These are phyloP conservation scores for Pollachius pollachius DNA, from an alignment of 2,113 vertebrate genomes.

Conservation along the genomic window DNA sequence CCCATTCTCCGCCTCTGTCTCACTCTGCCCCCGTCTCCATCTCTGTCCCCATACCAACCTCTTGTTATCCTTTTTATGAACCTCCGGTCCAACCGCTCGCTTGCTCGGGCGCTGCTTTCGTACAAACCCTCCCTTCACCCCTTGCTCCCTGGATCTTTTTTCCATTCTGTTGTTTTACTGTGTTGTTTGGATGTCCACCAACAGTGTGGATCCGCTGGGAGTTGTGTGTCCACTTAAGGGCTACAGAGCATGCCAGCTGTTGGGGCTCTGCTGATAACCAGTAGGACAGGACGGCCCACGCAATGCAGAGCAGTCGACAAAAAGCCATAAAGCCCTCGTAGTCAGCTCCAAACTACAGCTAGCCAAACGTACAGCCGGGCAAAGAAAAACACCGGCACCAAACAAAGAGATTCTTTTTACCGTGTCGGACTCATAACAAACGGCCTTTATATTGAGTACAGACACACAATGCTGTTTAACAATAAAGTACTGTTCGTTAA, in stretches of 20 bases:
- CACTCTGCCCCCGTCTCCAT: slow-evolving; percentile 46
- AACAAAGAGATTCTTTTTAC: no score
- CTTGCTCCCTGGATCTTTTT: slow-evolving; percentile 42
- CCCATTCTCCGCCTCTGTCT: slow-evolving; percentile 39
- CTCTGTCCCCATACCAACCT: slow-evolving; percentile 49
- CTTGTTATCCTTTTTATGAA: slow-evolving; percentile 39
- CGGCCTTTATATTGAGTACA: no score
- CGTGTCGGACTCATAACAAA: no score
- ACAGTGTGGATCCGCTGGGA: slow-evolving; percentile 36
- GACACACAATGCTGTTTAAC: no score
- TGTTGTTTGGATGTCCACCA: slow-evolving; percentile 43
- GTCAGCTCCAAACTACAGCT: background rate
- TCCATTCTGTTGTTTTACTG: slow-evolving; percentile 41
- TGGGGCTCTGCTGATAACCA: slow-evolving; percentile 39
- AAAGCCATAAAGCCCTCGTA: background rate
- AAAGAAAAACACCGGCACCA: no score
- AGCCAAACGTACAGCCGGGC: no score
- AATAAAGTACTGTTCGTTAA: background rate
- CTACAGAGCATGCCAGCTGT: slow-evolving; percentile 39
- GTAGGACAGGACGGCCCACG: slow-evolving; percentile 30
- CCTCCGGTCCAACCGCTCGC: slow-evolving; percentile 40
- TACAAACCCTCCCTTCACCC: background rate
- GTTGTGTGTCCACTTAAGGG: slow-evolving; percentile 12
- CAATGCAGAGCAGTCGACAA: slow-evolving; percentile 13
- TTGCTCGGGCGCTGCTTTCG: background rate